phyloP scores from a whole-genome alignment of 2,888 invertebrate species.

The Eupithecia inturbata region DNA sequence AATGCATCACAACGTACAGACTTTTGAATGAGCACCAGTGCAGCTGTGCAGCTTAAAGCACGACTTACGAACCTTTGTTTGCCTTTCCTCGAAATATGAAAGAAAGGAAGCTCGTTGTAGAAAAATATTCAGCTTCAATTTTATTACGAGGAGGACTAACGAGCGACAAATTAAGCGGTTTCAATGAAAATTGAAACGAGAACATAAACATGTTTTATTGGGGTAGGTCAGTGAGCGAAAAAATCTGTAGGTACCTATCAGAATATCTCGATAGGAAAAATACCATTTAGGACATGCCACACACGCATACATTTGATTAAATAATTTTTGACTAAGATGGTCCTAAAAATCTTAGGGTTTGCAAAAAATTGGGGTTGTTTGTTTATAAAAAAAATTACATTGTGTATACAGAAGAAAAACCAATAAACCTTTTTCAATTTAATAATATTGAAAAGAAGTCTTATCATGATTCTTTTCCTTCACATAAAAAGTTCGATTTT shows the following conservation, averaged over 20 bases:
- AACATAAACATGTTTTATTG: too few species aligned
- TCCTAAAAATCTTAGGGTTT: too few species aligned
- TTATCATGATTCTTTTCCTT: too few species aligned
- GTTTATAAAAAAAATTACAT: neutral
- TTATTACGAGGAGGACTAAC: conserved; percentile 3
- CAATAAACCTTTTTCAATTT: neutral
- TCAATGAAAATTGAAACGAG: neutral
- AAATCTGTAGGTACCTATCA: too few species aligned
- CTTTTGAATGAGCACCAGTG: neutral
- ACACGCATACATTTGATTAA: neutral
- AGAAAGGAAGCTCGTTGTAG: conserved; percentile 2
- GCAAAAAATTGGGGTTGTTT: too few species aligned
- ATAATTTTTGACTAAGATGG: neutral
- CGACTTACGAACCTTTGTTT: neutral
- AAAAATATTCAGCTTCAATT: conserved; percentile 8
- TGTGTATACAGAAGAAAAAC: too few species aligned
- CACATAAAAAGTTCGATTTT: neutral
- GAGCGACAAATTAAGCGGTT: conserved; percentile 9
- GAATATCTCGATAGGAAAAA: too few species aligned
- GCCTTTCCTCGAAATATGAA: neutral
- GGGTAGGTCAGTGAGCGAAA: neutral
- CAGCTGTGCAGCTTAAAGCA: neutral
- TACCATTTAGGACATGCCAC: too few species aligned
- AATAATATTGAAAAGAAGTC: neutral
- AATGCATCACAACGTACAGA: neutral